Evolutionary conservation across 2,888 invertebrate species (phyloP).

Genomic region (Crematogaster levior): DNA sequence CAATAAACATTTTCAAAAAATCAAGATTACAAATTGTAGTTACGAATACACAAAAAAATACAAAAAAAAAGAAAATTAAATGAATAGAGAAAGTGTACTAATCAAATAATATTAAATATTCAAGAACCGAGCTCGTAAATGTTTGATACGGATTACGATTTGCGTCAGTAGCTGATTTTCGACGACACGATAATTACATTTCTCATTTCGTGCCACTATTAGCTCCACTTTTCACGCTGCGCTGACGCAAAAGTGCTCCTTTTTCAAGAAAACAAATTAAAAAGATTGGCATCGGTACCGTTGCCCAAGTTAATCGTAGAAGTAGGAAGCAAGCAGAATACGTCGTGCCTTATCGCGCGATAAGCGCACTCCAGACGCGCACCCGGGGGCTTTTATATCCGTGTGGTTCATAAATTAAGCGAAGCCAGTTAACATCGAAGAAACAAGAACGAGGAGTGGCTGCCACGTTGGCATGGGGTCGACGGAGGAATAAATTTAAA

Average conservation of each 20-base stretch:
- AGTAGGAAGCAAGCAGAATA: conserved; percentile 68
- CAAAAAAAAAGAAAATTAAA: neutral
- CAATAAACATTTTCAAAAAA: neutral
- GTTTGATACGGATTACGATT: conserved; percentile 22
- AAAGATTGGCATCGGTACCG: conserved; percentile 73
- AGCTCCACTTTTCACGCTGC: conserved; percentile 67
- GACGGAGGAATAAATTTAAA: conserved; percentile 64
- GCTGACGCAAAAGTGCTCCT: conserved; percentile 67
- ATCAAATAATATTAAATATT: neutral
- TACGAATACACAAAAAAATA: neutral
- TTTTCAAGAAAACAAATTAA: conserved; percentile 75
- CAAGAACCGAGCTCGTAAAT: neutral
- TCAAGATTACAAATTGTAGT: neutral
- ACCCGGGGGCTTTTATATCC: conserved; percentile 60
- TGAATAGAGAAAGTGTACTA: neutral
- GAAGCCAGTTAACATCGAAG: conserved; percentile 63
- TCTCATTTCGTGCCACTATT: conserved; percentile 64
- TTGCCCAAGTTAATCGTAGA: conserved; percentile 68
- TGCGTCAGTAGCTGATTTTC: conserved; percentile 49
- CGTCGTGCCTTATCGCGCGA: conserved; percentile 71
- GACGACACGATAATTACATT: conserved; percentile 64
- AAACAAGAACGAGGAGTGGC: conserved; percentile 60
- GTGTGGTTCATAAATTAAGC: conserved; percentile 70
- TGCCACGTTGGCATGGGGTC: conserved; percentile 51
- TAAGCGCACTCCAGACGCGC: conserved; percentile 62